Evolutionary conservation across 2,888 invertebrate genomes (phyloP).

Genomic region (Minunthozetes semirufus): DNA sequence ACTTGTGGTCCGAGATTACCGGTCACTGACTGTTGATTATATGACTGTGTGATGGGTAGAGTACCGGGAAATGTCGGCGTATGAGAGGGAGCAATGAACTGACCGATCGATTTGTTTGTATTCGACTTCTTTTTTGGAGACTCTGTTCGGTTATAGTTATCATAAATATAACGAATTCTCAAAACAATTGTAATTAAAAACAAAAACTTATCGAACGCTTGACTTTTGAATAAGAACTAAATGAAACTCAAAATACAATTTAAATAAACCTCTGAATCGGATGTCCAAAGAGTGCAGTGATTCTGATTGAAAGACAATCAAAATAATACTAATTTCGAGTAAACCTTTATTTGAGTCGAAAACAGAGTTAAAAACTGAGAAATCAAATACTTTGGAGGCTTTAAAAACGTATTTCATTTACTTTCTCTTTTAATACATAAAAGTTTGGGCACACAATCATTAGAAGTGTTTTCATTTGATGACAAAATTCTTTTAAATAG

Average conservation of each 20-base stretch:
- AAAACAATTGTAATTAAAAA: neutral
- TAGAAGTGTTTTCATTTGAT: neutral
- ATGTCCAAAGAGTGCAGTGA: conserved; percentile 17
- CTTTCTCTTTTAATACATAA: neutral
- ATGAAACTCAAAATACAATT: neutral
- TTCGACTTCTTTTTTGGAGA: conserved; percentile 31
- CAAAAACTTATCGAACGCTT: neutral
- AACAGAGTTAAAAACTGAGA: neutral
- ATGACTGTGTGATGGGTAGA: conserved; percentile 23
- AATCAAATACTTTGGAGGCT: neutral
- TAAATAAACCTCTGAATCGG: neutral
- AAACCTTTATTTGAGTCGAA: conserved; percentile 2
- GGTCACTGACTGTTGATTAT: conserved; percentile 28
- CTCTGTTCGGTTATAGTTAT: conserved; percentile 8
- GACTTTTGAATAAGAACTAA: neutral
- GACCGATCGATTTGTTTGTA: conserved; percentile 2
- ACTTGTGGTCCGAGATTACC: conserved; percentile 3
- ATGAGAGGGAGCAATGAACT: conserved; percentile 27
- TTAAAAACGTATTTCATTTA: neutral
- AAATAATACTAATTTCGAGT: neutral
- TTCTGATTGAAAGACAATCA: neutral
- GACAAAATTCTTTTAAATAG: neutral
- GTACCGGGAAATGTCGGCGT: conserved; percentile 30
- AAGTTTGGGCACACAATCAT: conserved; percentile 5
- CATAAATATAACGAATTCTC: neutral